Base-by-base conservation (phyloP, 2,888 invertebrate genomes). In the Anthrax anthrax region DNA sequence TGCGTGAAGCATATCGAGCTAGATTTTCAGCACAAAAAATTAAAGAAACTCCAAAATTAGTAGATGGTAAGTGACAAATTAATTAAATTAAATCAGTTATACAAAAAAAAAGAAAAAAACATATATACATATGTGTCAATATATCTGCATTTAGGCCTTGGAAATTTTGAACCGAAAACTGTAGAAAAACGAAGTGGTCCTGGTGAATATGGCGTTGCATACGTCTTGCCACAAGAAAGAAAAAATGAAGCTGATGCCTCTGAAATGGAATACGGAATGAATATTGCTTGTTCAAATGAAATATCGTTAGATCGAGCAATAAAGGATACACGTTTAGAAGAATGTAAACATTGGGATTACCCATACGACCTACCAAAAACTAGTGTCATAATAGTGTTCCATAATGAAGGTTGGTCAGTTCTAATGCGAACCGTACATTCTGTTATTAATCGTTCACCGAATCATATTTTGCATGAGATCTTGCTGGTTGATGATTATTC, bases 331-430 rank as follows among this genome's bases (percentile, higher is more conserved):
- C 76, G 97, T 37, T 71, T 87, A 44, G 76, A 81, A 14, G 95
- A 97, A 65, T 98, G 98, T 69, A 86, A 84, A 61, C 86, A 87
- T 66, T 98, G 97, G 97, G 80, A 91, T 58, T 97, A 96, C 69
- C 89, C 96, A 0, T 76, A 77, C 50, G 77, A 85, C 48, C 72
- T 98, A 54, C 94, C 97, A 0, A 80, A 76, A 50, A 91, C 95
- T 0, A 91, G 90, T 56, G 91, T 95, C 0, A 90, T 95, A 52
- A 80, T 96, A 50, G 95, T 95, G 29, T 95, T 96, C 67, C 91
- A 95, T 64, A 97, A 97, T 63, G 92, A 92, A 65, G 92, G 94
- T 0, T 92, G 87, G 77, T 84, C 89, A 0, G 91, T 92, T 1
- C 72, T 95, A 3, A 76, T 95, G 75, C 73, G 94, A 56, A 95